A percentile compares a stretch with the other conserved stretches of the same genome.
Conservation (phyloP, 2,797 vertebrate species). For the Lutjanus campechanus region DNA sequence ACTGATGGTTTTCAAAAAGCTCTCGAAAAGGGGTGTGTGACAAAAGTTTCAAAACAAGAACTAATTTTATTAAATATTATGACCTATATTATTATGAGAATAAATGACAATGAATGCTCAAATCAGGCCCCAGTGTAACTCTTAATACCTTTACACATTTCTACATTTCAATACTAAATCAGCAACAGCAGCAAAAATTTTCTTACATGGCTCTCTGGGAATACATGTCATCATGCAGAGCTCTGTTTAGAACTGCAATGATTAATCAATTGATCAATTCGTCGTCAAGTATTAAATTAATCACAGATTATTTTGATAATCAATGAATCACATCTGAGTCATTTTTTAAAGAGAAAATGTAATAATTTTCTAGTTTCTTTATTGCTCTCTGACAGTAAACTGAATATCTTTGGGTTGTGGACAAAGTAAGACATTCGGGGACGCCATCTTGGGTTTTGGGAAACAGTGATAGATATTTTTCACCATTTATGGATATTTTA, state of each 20-base stretch:
- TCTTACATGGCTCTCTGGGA: neutral
- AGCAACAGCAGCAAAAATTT: neutral
- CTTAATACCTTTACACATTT: neutral
- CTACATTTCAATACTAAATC: conserved; percentile 9
- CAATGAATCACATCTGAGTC: too few species aligned
- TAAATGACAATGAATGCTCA: neutral
- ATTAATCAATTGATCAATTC: too few species aligned
- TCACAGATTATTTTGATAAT: too few species aligned
- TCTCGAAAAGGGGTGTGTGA: conserved; percentile 11
- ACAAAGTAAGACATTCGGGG: too few species aligned
- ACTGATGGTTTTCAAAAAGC: neutral
- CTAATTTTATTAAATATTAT: neutral
- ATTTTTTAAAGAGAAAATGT: too few species aligned
- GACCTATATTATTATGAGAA: neutral
- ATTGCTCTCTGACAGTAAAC: too few species aligned
- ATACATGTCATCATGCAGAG: neutral
- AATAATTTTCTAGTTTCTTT: too few species aligned
- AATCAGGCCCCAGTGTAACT: neutral
- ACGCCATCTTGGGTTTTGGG: too few species aligned
- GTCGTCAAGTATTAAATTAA: too few species aligned
- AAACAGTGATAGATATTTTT: too few species aligned
- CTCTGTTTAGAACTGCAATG: neutral
- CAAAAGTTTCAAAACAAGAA: conserved; percentile 14
- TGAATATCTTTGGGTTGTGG: too few species aligned
- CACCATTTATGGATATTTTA: too few species aligned